Percentiles rank a stretch among this genome's conserved stretches.
Conservation (phyloP, 2,113 vertebrate species). For the Hypocryptadius cinnamomeus region DNA sequence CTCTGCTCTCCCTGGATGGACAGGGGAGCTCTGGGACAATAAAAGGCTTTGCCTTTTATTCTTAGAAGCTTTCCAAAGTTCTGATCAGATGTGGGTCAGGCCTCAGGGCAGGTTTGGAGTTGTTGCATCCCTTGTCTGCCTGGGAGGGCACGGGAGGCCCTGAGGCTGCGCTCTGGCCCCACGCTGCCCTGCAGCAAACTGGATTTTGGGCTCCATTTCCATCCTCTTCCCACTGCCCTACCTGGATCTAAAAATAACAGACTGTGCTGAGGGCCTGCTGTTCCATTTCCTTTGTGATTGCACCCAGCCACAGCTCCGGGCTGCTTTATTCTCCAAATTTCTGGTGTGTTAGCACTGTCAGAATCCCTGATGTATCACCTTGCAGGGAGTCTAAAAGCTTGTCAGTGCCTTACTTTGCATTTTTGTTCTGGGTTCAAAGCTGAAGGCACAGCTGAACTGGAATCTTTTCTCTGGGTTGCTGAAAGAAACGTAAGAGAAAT, state of each 20-base stretch:
- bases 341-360: background rate
- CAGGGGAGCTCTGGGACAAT: background rate
- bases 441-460: background rate
- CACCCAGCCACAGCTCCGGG: background rate
- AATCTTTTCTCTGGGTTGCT: slow-evolving; percentile 25
- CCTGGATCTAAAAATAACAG: background rate
- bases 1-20: background rate
- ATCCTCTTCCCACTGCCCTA: background rate
- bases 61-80: background rate
- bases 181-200: too few species aligned
- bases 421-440: slow-evolving; percentile 39
- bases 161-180: too few species aligned
- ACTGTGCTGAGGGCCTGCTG: background rate
- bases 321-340: background rate
- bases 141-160: too few species aligned
- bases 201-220: background rate
- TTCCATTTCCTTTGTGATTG: background rate
- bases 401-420: slow-evolving; percentile 38
- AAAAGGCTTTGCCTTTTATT: background rate
- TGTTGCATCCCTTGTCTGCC: too few species aligned
- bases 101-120: too few species aligned
- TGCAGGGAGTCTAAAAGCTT: slow-evolving; percentile 29
- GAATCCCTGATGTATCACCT: slow-evolving; percentile 33
- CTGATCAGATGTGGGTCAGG: background rate
- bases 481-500: slow-evolving; percentile 27